Base-by-base conservation (phyloP, 2,888 invertebrate genomes). In the Ecliptopera silaceata region DNA sequence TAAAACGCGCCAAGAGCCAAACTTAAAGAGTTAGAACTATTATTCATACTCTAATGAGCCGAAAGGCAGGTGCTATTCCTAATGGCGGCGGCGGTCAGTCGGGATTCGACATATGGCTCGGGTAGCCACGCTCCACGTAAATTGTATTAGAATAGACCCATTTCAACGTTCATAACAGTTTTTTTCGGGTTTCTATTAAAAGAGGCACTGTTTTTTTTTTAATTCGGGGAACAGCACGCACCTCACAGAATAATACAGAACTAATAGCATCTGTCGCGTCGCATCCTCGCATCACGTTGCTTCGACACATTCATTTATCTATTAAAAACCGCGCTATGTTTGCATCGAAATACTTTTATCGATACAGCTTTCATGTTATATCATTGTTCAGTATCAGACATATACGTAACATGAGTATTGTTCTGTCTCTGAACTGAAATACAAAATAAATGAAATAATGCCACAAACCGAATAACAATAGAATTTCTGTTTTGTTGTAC, bases 1-100 rank as follows among this genome's bases (percentile, higher is more conserved):
- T 46, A n/a, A 17, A 39, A 48, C 47, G 47, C 12, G 39, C 47
- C 8, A n/a, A 26, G 59, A 55, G 56, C 38, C 56, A 62, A 53
- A 48, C 44, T n/a, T n/a, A n/a, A n/a, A n/a, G n/a, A n/a, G n/a
- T n/a, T n/a, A n/a, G n/a, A n/a, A n/a, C n/a, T 59, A 70, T 70
- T 72, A 70, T 69, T 71, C 58, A 69, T 67, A 64, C 59, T 72
- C 70, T 79, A 78, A 77, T 71, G 67, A 71, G 69, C 68, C 66
- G 74, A 77, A 75, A 64, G 72, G 77, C 86, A 86, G 86, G 85
- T 85, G 84, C 69, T 73, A 71, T 77, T 79, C 79, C 75, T 77
- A 79, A 78, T 77, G 72, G 63, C 66, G 71, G 70, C 75, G 72
- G 63, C 66, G 71, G 70, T 56, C 65, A 67, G 69, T 65, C 69